These are phyloP conservation scores for Sarcophaga rosellei DNA, from an alignment of 2,888 invertebrate species.

Conservation along the genomic window DNA sequence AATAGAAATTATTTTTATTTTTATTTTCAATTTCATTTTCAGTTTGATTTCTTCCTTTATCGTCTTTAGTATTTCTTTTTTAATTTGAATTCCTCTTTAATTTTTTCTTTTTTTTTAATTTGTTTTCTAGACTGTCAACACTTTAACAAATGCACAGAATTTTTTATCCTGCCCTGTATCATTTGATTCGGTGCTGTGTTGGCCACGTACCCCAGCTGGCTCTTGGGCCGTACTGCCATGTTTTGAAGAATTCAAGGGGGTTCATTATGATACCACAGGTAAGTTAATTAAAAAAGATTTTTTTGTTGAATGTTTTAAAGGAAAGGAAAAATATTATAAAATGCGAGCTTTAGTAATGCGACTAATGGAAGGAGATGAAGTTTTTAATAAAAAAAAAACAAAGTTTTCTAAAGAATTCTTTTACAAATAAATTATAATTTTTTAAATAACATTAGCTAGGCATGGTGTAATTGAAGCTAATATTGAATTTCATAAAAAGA, in stretches of 20 bases:
- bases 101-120: conserved; percentile 25
- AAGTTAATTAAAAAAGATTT: conserved; percentile 80
- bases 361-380: neutral
- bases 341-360: no score
- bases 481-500: no score
- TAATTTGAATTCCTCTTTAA: neutral
- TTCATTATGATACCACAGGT: conserved; percentile 91
- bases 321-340: neutral
- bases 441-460: no score
- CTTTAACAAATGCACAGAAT: conserved; percentile 21
- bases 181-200: conserved; percentile 90
- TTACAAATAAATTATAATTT: no score
- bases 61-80: conserved; percentile 6
- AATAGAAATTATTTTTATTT: neutral
- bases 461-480: no score
- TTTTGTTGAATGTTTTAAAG: neutral
- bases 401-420: no score
- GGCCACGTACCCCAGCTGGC: conserved; percentile 90
- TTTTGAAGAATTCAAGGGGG: conserved; percentile 89
- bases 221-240: conserved; percentile 88
- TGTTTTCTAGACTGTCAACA: conserved; percentile 35
- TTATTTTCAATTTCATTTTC: neutral
- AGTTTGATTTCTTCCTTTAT: conserved; percentile 4
- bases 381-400: no score
- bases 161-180: conserved; percentile 84